phyloP scores from a whole-genome alignment of 1,140 invertebrate species.

The Portunus trituberculatus region DNA sequence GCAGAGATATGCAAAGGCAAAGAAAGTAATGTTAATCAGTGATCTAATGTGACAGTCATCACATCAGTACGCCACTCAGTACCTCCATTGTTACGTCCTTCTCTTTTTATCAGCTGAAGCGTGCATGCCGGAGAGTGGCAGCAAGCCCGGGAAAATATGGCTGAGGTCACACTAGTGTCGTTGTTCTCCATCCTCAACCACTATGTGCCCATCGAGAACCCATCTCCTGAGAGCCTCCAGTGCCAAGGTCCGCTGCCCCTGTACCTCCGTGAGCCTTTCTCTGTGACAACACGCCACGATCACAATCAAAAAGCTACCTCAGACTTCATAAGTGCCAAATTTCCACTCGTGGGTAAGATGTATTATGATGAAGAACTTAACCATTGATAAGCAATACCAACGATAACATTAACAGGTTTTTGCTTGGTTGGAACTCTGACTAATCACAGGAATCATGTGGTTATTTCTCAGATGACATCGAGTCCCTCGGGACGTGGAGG shows the following conservation, averaged over 20 bases:
- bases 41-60: no score
- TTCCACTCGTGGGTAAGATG: neutral
- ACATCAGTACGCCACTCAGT: no score
- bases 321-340: neutral
- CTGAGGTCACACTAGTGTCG: neutral
- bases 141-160: neutral
- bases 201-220: neutral
- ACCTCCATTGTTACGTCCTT: no score
- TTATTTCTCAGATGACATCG: neutral
- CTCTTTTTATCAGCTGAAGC: no score
- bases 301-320: neutral
- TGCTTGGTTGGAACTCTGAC: no score
- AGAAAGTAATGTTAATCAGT: no score
- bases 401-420: no score
- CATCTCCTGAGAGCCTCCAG: neutral
- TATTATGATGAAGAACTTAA: neutral
- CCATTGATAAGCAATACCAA: no score
- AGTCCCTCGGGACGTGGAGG: neutral
- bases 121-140: no score
- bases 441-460: neutral
- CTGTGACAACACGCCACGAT: neutral
- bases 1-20: no score
- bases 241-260: neutral
- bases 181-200: neutral
- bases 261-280: neutral